Evolutionary conservation across 2,888 invertebrate genomes (phyloP), one percentile per base, ranked within the genome.

Genomic region (Cryptocheilus praepositus): DNA sequence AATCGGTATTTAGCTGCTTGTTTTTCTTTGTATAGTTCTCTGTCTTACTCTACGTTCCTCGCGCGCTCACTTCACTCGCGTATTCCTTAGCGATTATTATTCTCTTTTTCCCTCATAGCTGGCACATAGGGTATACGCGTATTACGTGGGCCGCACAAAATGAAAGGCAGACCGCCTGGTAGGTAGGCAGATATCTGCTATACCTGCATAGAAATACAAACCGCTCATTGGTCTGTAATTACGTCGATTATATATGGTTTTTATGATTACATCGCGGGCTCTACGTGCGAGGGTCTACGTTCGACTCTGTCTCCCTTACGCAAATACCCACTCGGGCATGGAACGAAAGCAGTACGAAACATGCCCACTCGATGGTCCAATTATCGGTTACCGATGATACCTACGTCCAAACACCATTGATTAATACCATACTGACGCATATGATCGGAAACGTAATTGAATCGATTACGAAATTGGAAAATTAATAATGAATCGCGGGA

Each of bases 141-240:
- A 68, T 73, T 74, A 76, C 74, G 79, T 77, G 79, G 77, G 77
- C 62, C 70, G 73, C 36, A 61, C 67, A 70, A 74, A 80, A 79
- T 56, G 80, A 80, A 79, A 77, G 74, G 78, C 72, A 60, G 59
- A 51, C 63, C 71, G 61, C 65, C 66, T 60, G 70, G 74, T 77
- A 74, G 78, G 67, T 46, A 51, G 67, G 28, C 36, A 74, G 60
- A 63, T 67, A 70, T 62, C 57, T 69, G 65, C 69, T 45, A 49
- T 59, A 64, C 61, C 73, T 69, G 66, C 65, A 63, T 66, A 71
- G 74, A 62, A 68, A 56, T 71, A 70, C 70, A 64, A 71, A 70
- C 68, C 67, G 58, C 56, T 63, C 63, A 69, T 79, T 72, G 71
- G 58, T 49, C 63, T 66, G 71, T 75, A 79, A 82, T 82, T 80